Conservation (phyloP, 2,888 invertebrate species). For the Agonopterix heracliana region DNA sequence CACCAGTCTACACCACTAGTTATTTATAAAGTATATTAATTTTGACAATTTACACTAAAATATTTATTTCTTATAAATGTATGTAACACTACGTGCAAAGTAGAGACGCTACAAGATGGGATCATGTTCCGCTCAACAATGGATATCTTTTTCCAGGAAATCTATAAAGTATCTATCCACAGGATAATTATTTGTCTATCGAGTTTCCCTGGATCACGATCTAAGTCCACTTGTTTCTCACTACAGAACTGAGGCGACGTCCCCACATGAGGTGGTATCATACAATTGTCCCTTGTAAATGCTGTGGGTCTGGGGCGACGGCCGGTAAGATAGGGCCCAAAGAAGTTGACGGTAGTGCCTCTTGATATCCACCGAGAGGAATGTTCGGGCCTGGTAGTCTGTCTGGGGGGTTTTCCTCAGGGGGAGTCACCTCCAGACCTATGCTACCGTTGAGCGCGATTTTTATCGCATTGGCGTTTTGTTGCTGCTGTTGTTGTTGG, state of each 20-base stretch:
- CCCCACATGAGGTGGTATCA: constrained; percentile 97
- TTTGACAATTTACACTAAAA: constrained; percentile 13
- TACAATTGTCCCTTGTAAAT: constrained; percentile 93
- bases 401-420: constrained; percentile 78
- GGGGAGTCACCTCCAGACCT: constrained; percentile 86
- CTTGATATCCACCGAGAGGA: constrained; percentile 65
- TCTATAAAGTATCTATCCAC: not conserved
- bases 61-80: constrained; percentile 17
- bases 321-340: constrained; percentile 46
- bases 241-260: constrained; percentile 87
- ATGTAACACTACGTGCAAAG: constrained; percentile 31
- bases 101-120: constrained; percentile 53
- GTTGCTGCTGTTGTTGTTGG: constrained; percentile 73
- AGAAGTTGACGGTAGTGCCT: constrained; percentile 58
- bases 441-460: constrained; percentile 91
- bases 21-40: constrained; percentile 15
- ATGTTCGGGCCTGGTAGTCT: constrained; percentile 53
- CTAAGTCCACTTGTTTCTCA: constrained; percentile 83
- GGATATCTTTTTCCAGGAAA: constrained; percentile 12
- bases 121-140: constrained; percentile 33
- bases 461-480: constrained; percentile 86
- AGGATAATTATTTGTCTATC: not conserved
- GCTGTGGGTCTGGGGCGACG: constrained; percentile 79
- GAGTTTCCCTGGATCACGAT: constrained; percentile 13
- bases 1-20: constrained; percentile 28